These are phyloP conservation scores for Morone chrysops DNA, from an alignment of 2,113 vertebrate genomes.

Conservation along the genomic window DNA sequence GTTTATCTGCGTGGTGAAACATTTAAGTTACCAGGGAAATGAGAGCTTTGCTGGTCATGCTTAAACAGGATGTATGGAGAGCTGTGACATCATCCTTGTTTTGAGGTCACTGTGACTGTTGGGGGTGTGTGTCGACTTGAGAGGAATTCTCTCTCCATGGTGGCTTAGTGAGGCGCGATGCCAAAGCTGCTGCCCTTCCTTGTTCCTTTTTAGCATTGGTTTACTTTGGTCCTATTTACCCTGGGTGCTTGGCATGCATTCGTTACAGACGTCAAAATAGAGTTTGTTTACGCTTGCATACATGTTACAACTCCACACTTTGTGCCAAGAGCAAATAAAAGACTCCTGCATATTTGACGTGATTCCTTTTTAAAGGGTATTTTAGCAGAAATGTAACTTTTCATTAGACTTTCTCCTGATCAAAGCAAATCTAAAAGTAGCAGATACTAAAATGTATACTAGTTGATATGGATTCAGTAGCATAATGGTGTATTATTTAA, in stretches of 20 bases:
- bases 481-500: neutral
- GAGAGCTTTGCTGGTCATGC: conserved; percentile 41
- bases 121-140: conserved; percentile 24
- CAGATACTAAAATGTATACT: neutral
- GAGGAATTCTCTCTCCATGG: conserved; percentile 42
- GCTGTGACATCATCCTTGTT: conserved; percentile 53
- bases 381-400: neutral
- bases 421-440: conserved; percentile 16
- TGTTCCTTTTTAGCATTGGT: conserved; percentile 39
- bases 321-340: conserved; percentile 28
- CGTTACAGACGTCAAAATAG: conserved; percentile 13
- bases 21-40: conserved; percentile 49
- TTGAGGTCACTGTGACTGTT: conserved; percentile 44
- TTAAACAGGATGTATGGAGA: conserved; percentile 61
- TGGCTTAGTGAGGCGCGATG: conserved; percentile 17
- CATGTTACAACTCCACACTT: conserved; percentile 5
- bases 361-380: neutral
- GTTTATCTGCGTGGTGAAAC: conserved; percentile 27
- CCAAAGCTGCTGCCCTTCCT: conserved; percentile 46
- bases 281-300: conserved; percentile 3
- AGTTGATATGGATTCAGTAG: too few species aligned
- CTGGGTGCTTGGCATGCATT: conserved; percentile 5
- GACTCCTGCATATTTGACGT: neutral
- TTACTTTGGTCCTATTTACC: conserved; percentile 27
- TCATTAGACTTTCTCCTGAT: neutral